Conservation (phyloP, 1,140 invertebrate species). For the Calosoma granatense region DNA sequence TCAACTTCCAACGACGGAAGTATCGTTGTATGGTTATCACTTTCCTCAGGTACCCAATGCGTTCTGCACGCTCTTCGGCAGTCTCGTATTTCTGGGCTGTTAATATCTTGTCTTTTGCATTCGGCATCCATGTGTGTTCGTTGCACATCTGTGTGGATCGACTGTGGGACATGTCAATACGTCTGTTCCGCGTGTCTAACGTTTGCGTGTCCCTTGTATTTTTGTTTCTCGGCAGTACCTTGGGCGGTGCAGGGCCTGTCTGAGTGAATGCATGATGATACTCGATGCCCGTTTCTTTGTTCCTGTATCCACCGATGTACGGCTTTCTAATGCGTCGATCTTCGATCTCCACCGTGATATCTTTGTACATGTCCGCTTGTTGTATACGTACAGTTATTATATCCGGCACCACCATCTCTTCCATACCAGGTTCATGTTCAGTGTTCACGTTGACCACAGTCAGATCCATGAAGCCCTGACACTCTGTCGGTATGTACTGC, state of each 20-base stretch:
- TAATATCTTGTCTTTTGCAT: constrained; percentile 43
- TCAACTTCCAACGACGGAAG: constrained; percentile 27
- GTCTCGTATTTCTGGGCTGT: constrained; percentile 43
- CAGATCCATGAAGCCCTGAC: neutral
- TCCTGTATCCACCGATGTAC: constrained; percentile 50
- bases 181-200: constrained; percentile 34
- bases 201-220: constrained; percentile 48
- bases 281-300: constrained; percentile 41
- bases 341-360: constrained; percentile 48
- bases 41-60: constrained; percentile 32
- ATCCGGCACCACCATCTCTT: constrained; percentile 39
- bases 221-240: constrained; percentile 37
- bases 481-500: neutral
- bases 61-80: constrained; percentile 38
- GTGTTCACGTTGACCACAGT: neutral
- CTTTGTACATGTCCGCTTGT: constrained; percentile 34
- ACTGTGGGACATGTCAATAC: constrained; percentile 38
- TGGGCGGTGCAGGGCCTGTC: constrained; percentile 44
- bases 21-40: constrained; percentile 17
- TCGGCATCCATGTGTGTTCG: constrained; percentile 44
- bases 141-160: constrained; percentile 44
- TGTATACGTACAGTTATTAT: constrained; percentile 41
- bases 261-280: constrained; percentile 55
- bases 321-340: constrained; percentile 46
- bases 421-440: constrained; percentile 20